Conservation (phyloP, 2,797 vertebrate species). For the Phataginus tricuspis region DNA sequence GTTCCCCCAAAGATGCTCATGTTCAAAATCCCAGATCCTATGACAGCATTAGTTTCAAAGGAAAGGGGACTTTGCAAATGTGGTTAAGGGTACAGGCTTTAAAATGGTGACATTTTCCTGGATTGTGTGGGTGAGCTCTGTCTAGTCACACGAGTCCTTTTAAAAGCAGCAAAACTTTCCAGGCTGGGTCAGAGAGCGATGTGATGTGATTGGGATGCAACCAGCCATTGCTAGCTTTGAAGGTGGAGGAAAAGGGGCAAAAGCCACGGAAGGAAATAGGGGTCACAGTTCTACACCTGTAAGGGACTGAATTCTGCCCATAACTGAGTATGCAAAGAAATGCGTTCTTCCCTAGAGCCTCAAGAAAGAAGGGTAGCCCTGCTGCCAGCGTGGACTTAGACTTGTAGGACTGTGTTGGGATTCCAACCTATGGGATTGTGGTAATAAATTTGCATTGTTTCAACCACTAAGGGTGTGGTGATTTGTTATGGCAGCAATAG, state of each 20-base stretch:
- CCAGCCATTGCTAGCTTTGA: neutral
- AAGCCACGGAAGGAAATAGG: neutral
- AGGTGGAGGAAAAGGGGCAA: neutral
- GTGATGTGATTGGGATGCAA: neutral
- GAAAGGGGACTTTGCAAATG: neutral
- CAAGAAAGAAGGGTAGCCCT: neutral
- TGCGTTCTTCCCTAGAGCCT: neutral
- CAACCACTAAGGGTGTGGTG: neutral
- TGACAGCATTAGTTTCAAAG: neutral
- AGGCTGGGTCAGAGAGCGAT: neutral
- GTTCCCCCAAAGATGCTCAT: neutral
- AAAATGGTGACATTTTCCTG: neutral
- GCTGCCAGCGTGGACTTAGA: neutral
- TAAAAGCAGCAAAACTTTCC: neutral
- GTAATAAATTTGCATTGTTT: neutral
- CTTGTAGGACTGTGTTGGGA: neutral
- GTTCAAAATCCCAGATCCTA: neutral
- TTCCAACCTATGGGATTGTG: neutral
- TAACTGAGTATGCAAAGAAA: neutral
- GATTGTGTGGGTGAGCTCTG: neutral
- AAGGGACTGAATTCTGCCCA: neutral
- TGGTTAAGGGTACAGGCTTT: neutral
- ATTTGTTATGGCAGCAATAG: neutral
- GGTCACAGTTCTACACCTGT: neutral
- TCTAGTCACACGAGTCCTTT: neutral